Evolutionary conservation across 2,797 vertebrate species (phyloP).

Genomic region (Pogoniulus pusillus): DNA sequence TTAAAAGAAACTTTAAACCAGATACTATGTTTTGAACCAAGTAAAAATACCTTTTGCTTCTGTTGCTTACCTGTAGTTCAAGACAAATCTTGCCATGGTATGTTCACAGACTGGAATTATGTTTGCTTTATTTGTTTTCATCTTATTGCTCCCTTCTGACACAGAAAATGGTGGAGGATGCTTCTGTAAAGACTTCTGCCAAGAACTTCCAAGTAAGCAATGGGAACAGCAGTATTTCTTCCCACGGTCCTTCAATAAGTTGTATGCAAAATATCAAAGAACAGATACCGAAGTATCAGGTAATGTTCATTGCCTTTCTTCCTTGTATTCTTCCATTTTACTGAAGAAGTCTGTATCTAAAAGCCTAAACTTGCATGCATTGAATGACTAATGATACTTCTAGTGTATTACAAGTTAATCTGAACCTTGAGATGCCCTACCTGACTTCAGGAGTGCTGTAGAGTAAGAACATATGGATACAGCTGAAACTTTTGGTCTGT

Average conservation of each 20-base stretch:
- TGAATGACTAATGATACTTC: neutral
- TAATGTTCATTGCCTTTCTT: conserved; percentile 20
- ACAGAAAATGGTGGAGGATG: conserved; percentile 75
- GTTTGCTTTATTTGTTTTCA: neutral
- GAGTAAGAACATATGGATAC: neutral
- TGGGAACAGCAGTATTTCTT: conserved; percentile 48
- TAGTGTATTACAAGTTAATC: neutral
- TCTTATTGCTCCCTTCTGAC: neutral
- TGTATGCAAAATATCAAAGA: conserved; percentile 65
- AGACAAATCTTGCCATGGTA: neutral
- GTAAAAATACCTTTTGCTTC: neutral
- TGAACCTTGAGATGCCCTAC: neutral
- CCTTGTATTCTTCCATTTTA: neutral
- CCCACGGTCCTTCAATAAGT: conserved; percentile 36
- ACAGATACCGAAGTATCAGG: conserved; percentile 81
- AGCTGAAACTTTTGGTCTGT: neutral
- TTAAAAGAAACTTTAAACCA: neutral
- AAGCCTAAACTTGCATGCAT: neutral
- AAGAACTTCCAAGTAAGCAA: conserved; percentile 68
- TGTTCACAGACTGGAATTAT: neutral
- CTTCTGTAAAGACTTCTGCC: conserved; percentile 48
- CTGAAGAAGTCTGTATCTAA: neutral
- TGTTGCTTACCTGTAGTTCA: neutral
- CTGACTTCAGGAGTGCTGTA: neutral
- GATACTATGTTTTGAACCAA: neutral